Evolutionary conservation across 2,113 vertebrate species (phyloP).

Genomic region (Coturnix japonica): DNA sequence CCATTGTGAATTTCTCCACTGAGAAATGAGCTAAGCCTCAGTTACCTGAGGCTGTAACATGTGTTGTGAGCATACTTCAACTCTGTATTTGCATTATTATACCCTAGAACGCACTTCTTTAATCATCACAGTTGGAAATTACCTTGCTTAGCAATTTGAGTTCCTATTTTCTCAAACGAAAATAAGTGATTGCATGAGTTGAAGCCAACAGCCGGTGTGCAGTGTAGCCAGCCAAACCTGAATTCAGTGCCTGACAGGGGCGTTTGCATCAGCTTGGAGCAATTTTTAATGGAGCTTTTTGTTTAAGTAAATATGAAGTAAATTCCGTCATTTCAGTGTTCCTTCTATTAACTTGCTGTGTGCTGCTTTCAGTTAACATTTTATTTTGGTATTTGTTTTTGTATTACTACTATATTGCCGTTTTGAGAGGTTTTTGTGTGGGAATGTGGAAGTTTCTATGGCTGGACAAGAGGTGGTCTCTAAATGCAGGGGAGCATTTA

Average conservation of each 20-base stretch:
- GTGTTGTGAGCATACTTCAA: neutral
- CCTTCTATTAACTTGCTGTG: neutral
- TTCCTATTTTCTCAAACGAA: conserved; percentile 44
- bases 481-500: no score
- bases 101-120: neutral
- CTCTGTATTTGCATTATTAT: conserved; percentile 5
- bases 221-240: conserved; percentile 33
- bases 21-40: conserved; percentile 5
- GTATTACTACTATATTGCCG: neutral
- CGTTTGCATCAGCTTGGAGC: conserved; percentile 27
- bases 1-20: conserved; percentile 32
- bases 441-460: neutral
- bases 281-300: conserved; percentile 33
- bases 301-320: conserved; percentile 29
- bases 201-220: conserved; percentile 11
- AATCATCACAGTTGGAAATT: conserved; percentile 1
- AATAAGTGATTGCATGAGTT: conserved; percentile 26
- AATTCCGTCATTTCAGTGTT: neutral
- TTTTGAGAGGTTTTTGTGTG: neutral
- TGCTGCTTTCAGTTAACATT: neutral
- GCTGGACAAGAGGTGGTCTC: neutral
- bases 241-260: neutral
- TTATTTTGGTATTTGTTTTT: neutral
- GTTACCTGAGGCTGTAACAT: conserved; percentile 21
- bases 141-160: conserved; percentile 43